Conservation (phyloP, 2,888 invertebrate species). For the Notocelia uddmanniana region DNA sequence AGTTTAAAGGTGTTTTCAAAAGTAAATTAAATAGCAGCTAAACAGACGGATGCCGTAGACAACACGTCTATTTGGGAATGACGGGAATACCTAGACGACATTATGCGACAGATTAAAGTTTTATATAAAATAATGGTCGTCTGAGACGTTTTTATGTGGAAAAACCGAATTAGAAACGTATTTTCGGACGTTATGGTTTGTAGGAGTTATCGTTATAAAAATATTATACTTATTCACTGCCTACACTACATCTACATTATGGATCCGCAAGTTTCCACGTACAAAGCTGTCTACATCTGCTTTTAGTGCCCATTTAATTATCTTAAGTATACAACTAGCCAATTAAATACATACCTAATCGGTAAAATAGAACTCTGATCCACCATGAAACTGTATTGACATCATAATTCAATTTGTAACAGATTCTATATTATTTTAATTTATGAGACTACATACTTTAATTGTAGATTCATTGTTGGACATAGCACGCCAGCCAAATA, state of each 20-base stretch:
- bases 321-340: no score
- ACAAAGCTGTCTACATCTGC: background rate
- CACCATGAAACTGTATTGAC: background rate
- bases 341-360: no score
- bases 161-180: constrained; percentile 43
- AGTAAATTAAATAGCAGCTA: constrained; percentile 6
- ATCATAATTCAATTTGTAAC: background rate
- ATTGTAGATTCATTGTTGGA: background rate
- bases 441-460: no score
- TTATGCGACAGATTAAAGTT: constrained; percentile 76
- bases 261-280: background rate
- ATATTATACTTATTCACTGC: no score
- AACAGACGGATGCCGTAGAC: constrained; percentile 32
- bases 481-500: background rate
- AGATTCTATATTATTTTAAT: no score
- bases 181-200: constrained; percentile 19
- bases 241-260: background rate
- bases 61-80: constrained; percentile 66
- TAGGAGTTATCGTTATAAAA: constrained; percentile 1
- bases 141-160: constrained; percentile 51
- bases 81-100: constrained; percentile 71
- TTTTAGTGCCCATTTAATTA: no score
- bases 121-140: constrained; percentile 65
- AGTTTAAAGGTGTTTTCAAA: constrained; percentile 1
- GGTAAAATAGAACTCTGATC: background rate